Evolutionary conservation across 2,888 invertebrate genomes (phyloP), one percentile per base, ranked within the genome.

Genomic region (Drosophila parthenogenetica): DNA sequence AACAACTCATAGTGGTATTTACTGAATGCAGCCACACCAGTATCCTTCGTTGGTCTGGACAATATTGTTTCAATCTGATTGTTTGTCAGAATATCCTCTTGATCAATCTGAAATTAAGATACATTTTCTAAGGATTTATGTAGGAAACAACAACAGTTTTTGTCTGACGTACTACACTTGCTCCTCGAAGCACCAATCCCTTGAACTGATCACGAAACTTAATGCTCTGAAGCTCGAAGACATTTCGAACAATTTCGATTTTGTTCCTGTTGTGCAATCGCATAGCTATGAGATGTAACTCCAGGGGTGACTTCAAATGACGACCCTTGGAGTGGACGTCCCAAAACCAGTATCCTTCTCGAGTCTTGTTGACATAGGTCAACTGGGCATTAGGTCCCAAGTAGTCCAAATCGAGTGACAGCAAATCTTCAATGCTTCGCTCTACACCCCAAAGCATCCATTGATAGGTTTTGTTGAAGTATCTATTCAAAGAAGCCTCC

Each of bases 381-480:
- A 92, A 69, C 60, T 92, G 92, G 2, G 91, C 84, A 69, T 92
- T 92, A 1, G 91, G 89, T 0, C 91, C 91, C 13, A 90, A 46
- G 35, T 88, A 89, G 13, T 85, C 65, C 0, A 90, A 16, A 1
- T 77, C 57, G 2, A 55, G 14, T 0, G 84, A 79, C 14, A 83
- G 43, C 37, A 91, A 46, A 1, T 67, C 40, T 0, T 77, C 29
- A 5, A 88, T 49, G 2, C 76, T 77, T 13, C 5, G 16, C 13
- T 79, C 79, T 0, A 73, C 48, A 53, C 90, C 89, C 80, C 89
- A 81, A 13, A 92, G 62, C 11, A 92, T 42, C 92, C 92, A 92
- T 39, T 90, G 90, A 67, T 91, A 92, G 1, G 92, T 90, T 69
- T 90, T 91, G 54, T 92, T 92, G 35, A 90, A 91, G 67, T 83